phyloP scores from a whole-genome alignment of 2,888 invertebrate genomes.

The Caenorhabditis doughertyi region DNA sequence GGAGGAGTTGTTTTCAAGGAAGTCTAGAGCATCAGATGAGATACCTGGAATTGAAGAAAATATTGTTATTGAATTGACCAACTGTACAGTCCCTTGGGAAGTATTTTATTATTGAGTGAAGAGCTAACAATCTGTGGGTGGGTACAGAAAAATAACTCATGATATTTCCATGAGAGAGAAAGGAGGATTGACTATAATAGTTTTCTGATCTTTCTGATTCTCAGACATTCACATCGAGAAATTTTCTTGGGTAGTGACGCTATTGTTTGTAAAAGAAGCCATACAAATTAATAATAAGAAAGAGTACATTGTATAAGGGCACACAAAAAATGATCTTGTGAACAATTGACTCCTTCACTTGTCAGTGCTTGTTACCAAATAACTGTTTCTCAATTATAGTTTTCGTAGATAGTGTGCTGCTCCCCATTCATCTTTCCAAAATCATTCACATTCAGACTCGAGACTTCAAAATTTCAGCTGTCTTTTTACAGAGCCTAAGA shows the following conservation, averaged over 20 bases:
- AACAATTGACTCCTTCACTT: no score
- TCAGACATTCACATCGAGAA: background rate
- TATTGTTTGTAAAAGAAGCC: background rate
- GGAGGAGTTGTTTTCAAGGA: slow-evolving; percentile 2
- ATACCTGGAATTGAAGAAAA: background rate
- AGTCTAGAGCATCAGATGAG: background rate
- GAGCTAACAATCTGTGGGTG: no score
- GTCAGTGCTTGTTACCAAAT: no score
- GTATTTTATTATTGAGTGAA: background rate
- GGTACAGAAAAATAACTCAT: background rate
- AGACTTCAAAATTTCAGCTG: no score
- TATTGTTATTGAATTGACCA: background rate
- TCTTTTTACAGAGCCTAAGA: background rate
- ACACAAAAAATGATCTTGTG: no score
- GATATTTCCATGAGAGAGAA: no score
- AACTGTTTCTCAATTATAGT: no score
- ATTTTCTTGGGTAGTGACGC: background rate
- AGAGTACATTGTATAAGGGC: no score
- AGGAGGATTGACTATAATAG: no score
- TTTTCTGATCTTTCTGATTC: background rate
- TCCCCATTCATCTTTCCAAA: no score
- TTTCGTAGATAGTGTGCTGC: no score
- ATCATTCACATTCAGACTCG: no score
- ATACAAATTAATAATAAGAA: background rate
- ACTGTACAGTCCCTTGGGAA: slow-evolving; percentile 18